Percentiles rank a stretch among this genome's conserved stretches.
These are phyloP conservation scores for Hiodon alosoides DNA, from an alignment of 2,113 vertebrate genomes.

Conservation along the genomic window DNA sequence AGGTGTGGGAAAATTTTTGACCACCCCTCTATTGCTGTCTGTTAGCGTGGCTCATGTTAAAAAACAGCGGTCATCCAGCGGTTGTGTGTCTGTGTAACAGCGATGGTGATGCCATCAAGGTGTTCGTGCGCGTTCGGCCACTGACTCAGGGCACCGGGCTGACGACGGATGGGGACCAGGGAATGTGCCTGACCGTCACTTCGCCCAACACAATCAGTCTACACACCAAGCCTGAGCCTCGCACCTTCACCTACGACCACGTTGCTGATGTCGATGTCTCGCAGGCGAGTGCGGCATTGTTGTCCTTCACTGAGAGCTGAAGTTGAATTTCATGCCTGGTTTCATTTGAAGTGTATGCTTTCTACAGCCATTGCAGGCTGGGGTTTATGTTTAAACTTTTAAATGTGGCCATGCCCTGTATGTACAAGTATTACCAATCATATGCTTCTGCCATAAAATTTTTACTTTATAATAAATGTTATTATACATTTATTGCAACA, in stretches of 20 bases:
- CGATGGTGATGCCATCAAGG: slow-evolving; percentile 87
- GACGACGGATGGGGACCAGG: slow-evolving; percentile 69
- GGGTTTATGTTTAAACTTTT: too few relatives aligned
- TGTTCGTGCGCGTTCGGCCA: slow-evolving; percentile 85
- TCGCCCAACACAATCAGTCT: slow-evolving; percentile 77
- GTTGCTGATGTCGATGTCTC: slow-evolving; percentile 84
- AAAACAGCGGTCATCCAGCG: background rate
- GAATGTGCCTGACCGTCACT: slow-evolving; percentile 75
- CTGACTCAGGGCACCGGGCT: slow-evolving; percentile 57
- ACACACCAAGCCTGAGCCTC: slow-evolving; percentile 85
- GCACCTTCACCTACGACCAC: slow-evolving; percentile 86
- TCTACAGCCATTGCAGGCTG: too few relatives aligned
- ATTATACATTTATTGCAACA: too few relatives aligned
- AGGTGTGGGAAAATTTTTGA: too few relatives aligned
- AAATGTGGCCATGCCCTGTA: too few relatives aligned
- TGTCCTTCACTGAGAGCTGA: background rate
- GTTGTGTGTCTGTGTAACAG: slow-evolving; percentile 39
- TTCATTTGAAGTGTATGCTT: too few relatives aligned
- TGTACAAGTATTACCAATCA: too few relatives aligned
- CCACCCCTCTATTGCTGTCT: too few relatives aligned
- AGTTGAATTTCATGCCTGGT: background rate
- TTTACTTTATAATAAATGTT: too few relatives aligned
- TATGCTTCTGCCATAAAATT: too few relatives aligned
- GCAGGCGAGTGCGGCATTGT: slow-evolving; percentile 63
- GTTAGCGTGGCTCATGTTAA: too few relatives aligned